Conservation (phyloP, 2,888 invertebrate genomes). For the Stenurella melanura region DNA sequence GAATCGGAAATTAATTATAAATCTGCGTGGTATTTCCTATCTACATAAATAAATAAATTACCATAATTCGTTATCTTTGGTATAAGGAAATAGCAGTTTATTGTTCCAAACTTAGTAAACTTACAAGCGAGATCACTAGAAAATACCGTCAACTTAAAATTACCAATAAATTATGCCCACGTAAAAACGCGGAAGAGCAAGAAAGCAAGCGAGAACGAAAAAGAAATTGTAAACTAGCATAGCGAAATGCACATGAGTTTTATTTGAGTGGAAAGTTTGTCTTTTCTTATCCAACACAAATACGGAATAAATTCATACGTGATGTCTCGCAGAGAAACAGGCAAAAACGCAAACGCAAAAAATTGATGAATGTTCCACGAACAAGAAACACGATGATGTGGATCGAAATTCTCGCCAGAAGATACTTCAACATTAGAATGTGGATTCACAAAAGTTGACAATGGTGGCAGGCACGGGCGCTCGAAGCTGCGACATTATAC, state of each 20-base stretch:
- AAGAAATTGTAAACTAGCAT: conserved; percentile 1
- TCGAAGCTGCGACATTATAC: not conserved
- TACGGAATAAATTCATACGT: conserved; percentile 4
- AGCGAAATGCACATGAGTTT: conserved; percentile 4
- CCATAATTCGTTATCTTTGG: not conserved
- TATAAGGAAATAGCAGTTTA: not conserved
- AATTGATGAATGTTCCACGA: conserved; percentile 21
- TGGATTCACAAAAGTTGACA: conserved; percentile 18
- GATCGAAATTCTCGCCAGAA: conserved; percentile 35
- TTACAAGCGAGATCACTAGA: not conserved
- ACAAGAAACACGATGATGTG: conserved; percentile 8
- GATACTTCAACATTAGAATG: conserved; percentile 41
- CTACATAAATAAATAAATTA: not conserved
- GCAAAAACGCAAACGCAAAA: conserved; percentile 14
- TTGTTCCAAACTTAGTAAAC: not conserved
- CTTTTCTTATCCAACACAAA: conserved; percentile 7
- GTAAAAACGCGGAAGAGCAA: not conserved
- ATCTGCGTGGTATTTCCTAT: not conserved
- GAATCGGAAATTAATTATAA: not conserved
- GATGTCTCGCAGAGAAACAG: conserved; percentile 12
- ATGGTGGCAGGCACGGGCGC: not conserved
- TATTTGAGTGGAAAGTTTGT: conserved; percentile 7
- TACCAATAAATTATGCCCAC: not conserved
- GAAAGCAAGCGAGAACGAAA: not conserved
- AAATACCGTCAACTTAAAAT: not conserved